These are phyloP conservation scores for Caenorhabditis sulstoni DNA, from an alignment of 2,888 invertebrate species.

Conservation along the genomic window DNA sequence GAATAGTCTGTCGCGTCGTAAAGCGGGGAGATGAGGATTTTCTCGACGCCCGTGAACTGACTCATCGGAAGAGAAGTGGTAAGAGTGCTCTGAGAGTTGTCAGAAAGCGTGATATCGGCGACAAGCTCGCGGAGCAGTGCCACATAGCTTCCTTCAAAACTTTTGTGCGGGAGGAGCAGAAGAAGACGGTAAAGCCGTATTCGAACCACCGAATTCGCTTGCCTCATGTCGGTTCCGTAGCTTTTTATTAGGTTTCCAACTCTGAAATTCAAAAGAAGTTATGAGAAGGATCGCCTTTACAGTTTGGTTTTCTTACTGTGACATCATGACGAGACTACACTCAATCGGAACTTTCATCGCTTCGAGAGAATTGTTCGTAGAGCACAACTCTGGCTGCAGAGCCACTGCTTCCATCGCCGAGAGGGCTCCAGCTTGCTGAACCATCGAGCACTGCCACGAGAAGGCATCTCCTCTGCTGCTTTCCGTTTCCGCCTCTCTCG, in stretches of 20 bases:
- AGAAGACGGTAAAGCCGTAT: conserved; percentile 93
- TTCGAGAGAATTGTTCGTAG: conserved; percentile 58
- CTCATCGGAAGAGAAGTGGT: conserved; percentile 89
- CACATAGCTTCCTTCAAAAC: conserved; percentile 84
- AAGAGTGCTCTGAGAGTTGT: conserved; percentile 91
- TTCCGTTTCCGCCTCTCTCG: conserved; percentile 96
- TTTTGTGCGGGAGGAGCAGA: conserved; percentile 56
- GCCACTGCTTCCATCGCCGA: conserved; percentile 83
- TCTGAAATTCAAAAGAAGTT: conserved; percentile 84
- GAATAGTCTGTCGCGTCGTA: conserved; percentile 66
- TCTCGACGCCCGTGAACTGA: conserved; percentile 85
- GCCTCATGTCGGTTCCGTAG: conserved; percentile 86
- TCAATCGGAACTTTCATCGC: conserved; percentile 67
- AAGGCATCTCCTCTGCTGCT: conserved; percentile 89
- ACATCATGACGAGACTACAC: conserved; percentile 67
- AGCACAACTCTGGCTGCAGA: conserved; percentile 59
- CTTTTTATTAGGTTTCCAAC: conserved; percentile 90
- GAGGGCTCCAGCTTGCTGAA: conserved; percentile 95
- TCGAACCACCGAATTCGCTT: conserved; percentile 84
- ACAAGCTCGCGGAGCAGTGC: conserved; percentile 91
- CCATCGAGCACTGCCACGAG: conserved; percentile 93
- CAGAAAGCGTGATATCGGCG: conserved; percentile 94
- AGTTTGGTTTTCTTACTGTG: conserved; percentile 48
- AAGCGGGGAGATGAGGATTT: conserved; percentile 63
- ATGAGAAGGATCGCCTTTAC: too few relatives aligned